Base-by-base conservation (phyloP, 1,140 invertebrate genomes). In the Bombus breviceps region DNA sequence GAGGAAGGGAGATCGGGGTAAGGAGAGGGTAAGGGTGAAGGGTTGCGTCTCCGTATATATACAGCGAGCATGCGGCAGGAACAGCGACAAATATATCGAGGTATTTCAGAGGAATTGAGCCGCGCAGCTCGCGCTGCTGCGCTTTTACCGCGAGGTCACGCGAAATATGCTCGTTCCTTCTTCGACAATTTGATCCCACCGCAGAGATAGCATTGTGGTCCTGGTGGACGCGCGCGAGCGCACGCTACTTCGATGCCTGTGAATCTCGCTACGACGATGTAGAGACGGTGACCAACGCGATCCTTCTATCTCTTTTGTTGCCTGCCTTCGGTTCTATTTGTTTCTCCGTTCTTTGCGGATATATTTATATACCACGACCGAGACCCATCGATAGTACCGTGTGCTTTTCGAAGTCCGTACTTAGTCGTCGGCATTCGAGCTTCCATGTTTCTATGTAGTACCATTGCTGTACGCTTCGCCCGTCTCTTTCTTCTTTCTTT, bases 81-180 rank as follows among this genome's bases (percentile, higher is more conserved):
- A 89, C 90, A 91, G 93, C 93, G 93, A 94, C 94, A 94, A 94
- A 94, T 94, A 93, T 94, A 94, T 94, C 93, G 93, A 94, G 92
- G 93, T 94, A 94, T 94, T 94, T 90, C 89, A 83, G 87, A 93
- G 93, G 94, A 94, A 94, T 94, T 94, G 93, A 94, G 92, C 93
- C 74, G 82, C 90, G 88, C 83, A 69, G 73, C 74, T 37, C 74
- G 43, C 76, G 59, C 64, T 59, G 83, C 78, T 73, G 84, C 91
- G 91, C 91, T 92, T 92, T 91, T 93, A 92, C 88, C 89, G 86
- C 84, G 92, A 92, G 93, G 94, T 94, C 93, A 94, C 90, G 91
- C 92, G 89, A 94, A 94, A 94, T 94, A 94, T 94, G 93, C 93
- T 94, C 92, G 92, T 94, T 92, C 92, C 90, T 93, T 86, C 92